phyloP scores from a whole-genome alignment of 2,888 invertebrate genomes.

The Protonemura montana region DNA sequence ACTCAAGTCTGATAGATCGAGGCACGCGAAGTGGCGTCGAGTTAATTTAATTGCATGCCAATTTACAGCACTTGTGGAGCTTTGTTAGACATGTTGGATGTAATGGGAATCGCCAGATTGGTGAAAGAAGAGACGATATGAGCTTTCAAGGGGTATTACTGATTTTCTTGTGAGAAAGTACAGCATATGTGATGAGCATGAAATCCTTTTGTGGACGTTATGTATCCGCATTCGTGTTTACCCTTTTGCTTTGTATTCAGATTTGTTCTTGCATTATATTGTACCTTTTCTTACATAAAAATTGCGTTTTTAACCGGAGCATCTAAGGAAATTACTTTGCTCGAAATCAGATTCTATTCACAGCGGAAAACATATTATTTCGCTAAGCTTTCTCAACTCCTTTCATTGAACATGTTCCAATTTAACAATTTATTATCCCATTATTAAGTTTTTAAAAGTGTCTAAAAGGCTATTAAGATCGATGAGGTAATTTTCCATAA shows the following conservation, averaged over 20 bases:
- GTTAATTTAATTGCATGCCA: neutral
- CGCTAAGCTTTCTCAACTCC: neutral
- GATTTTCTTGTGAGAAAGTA: too few relatives aligned
- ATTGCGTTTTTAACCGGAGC: neutral
- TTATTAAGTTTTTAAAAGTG: conserved; percentile 5
- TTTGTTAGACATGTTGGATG: neutral
- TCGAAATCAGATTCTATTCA: neutral
- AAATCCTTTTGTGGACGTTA: too few relatives aligned
- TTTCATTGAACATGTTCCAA: conserved; percentile 7
- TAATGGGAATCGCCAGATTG: too few relatives aligned
- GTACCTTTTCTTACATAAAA: neutral
- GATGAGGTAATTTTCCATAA: conserved; percentile 12
- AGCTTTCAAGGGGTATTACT: too few relatives aligned
- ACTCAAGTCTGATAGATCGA: neutral
- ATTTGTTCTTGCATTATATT: too few relatives aligned
- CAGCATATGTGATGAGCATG: too few relatives aligned
- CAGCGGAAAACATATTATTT: neutral
- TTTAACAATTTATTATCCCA: conserved; percentile 1
- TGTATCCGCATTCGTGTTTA: too few relatives aligned
- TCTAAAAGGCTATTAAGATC: conserved; percentile 5
- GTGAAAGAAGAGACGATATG: too few relatives aligned
- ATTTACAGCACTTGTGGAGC: neutral
- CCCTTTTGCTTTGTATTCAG: too few relatives aligned
- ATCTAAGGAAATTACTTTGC: neutral
- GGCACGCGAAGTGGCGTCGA: neutral